Base-by-base conservation (phyloP, 2,888 invertebrate genomes). In the Nomada fucata region DNA sequence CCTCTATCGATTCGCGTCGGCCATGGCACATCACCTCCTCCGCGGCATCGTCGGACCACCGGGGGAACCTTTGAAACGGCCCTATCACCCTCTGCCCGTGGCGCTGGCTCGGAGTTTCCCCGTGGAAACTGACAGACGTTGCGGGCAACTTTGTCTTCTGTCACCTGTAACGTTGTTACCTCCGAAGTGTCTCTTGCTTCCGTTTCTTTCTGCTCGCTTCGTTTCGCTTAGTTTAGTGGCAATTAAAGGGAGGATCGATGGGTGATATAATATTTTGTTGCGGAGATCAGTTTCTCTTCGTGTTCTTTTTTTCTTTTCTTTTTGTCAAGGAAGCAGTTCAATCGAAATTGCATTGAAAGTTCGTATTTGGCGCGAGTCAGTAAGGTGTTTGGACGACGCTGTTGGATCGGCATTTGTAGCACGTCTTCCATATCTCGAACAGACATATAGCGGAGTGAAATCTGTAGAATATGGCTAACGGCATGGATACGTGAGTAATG, bases 381-480 rank as follows among this genome's bases (percentile, higher is more conserved):
- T 63, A 77, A 1, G 82, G 67, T 0, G 75, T 55, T 3, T 76
- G 83, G 7, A 72, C 68, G 44, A 71, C 55, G 29, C 75, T 81
- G 36, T 59, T 72, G 0, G 94, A 93, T 87, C 96, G 96, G 86
- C 96, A 96, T 92, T 98, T 98, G 94, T 97, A 98, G 68, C 97
- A 96, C 83, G 96, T 96, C 93, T 98, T 98, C 98, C 98, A 98
- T 76, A 98, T 97, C 93, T 98, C 98, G 90, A 98, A 98, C 26
- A 98, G 95, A 93, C 98, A 98, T 88, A 98, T 98, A 0, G 98
- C 97, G 2, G 98, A 98, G 93, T 98, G 98, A 92, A 98, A 98
- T 59, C 98, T 95, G 94, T 97, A 98, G 94, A 98, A 98, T 88
- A 98, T 98, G 0, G 97, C 97, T 64, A 98, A 94, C 0, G 98